Evolutionary conservation across 2,888 invertebrate genomes (phyloP).

Genomic region (Microdon myrmicae): DNA sequence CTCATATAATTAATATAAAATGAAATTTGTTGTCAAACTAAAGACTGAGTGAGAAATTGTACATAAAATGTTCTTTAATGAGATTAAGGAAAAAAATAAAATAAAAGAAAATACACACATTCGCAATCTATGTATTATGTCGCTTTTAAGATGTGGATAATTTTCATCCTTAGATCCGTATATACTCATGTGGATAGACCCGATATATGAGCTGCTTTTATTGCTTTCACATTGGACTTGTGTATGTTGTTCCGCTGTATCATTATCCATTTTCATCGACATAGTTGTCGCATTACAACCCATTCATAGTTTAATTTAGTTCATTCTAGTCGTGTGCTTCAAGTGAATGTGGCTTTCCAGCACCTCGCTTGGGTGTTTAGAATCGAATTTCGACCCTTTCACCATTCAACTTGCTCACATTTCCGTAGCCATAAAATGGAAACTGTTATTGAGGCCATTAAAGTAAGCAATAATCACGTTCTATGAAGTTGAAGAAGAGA

Average conservation of each 20-base stretch:
- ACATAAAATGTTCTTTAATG: no score
- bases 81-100: conserved; percentile 17
- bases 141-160: no score
- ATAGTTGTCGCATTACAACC: not conserved
- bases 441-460: no score
- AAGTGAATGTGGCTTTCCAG: conserved; percentile 9
- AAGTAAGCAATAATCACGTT: no score
- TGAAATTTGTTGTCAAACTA: conserved; percentile 44
- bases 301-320: no score
- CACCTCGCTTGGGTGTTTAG: conserved; percentile 5
- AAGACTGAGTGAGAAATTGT: conserved; percentile 53
- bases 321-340: not conserved
- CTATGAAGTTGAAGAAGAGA: no score
- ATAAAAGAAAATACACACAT: conserved; percentile 9
- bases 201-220: no score
- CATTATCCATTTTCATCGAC: not conserved
- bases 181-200: no score
- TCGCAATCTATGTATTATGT: conserved; percentile 3
- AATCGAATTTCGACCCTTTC: conserved; percentile 2
- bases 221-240: no score
- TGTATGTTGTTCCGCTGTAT: no score
- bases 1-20: conserved; percentile 14
- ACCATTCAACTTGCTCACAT: conserved; percentile 8
- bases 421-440: not conserved
- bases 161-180: no score